These are phyloP conservation scores for Passer domesticus DNA, from an alignment of 2,113 vertebrate species.

Conservation along the genomic window DNA sequence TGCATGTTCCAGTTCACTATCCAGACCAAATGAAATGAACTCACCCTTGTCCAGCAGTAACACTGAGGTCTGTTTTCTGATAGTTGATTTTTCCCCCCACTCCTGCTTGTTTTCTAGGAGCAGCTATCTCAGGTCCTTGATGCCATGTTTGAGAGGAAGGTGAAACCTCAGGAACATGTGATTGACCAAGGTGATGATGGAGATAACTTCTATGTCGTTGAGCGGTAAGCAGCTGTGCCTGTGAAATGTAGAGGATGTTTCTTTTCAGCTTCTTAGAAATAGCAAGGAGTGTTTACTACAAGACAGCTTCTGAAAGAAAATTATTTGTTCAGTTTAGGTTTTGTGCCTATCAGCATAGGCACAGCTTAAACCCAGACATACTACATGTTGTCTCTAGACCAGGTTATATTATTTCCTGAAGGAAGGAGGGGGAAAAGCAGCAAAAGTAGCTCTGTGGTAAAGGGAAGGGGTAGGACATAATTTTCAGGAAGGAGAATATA, in stretches of 20 bases:
- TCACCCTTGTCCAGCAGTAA: background rate
- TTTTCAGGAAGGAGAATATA: background rate
- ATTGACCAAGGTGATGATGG: slow-evolving; percentile 98
- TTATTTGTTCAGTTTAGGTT: background rate
- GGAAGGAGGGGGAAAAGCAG: background rate
- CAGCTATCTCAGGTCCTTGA: slow-evolving; percentile 96
- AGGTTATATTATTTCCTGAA: background rate
- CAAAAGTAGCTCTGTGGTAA: background rate
- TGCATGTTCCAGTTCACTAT: background rate
- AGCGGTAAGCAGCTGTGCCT: slow-evolving; percentile 79
- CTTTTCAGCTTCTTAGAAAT: background rate
- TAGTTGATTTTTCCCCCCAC: rapidly evolving
- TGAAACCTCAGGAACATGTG: slow-evolving; percentile 91
- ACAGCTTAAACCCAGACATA: background rate
- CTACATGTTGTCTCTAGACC: background rate
- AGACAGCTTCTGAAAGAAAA: background rate
- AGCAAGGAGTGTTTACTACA: background rate
- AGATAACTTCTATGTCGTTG: slow-evolving; percentile 98
- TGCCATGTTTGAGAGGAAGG: slow-evolving; percentile 95
- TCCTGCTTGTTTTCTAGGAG: slow-evolving; percentile 77
- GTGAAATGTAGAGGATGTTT: background rate
- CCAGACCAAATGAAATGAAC: background rate
- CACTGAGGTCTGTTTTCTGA: background rate
- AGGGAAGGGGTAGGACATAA: background rate
- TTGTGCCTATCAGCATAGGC: background rate